Percentiles rank a stretch among this genome's conserved stretches.
Conservation (phyloP, 2,888 invertebrate genomes). For the Aphodius granarius region DNA sequence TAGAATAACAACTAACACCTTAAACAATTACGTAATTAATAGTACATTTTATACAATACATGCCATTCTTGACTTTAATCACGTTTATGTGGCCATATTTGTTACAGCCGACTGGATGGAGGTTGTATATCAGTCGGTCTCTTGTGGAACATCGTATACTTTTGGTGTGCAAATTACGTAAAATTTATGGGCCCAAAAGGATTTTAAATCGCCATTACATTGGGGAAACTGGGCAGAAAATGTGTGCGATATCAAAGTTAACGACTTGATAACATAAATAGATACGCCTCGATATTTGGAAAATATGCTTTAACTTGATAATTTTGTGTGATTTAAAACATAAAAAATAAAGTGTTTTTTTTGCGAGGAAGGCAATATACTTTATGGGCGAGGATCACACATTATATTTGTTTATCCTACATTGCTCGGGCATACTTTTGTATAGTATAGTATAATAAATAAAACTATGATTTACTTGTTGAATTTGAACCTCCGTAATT, state of each 20-base stretch:
- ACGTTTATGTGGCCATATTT: background rate
- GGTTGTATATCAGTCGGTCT: background rate
- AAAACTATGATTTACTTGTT: too few species aligned
- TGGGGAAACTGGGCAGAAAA: background rate
- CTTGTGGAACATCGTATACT: background rate
- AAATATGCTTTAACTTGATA: background rate
- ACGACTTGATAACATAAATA: background rate
- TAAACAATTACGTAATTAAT: too few species aligned
- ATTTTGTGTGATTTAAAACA: background rate
- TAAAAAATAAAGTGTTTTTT: background rate
- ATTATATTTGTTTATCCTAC: too few species aligned
- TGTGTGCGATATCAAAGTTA: background rate
- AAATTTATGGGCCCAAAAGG: background rate
- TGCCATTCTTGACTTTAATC: background rate
- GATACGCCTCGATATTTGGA: background rate
- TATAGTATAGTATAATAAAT: too few species aligned
- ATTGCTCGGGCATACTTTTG: too few species aligned
- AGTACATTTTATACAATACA: too few species aligned
- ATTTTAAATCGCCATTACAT: background rate
- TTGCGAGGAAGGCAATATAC: too few species aligned
- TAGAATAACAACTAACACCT: too few species aligned
- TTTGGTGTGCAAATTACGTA: background rate
- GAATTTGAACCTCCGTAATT: background rate
- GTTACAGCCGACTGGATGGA: background rate
- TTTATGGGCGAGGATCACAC: background rate